Evolutionary conservation across 2,113 vertebrate genomes (phyloP).

Genomic region (Polypterus senegalus): DNA sequence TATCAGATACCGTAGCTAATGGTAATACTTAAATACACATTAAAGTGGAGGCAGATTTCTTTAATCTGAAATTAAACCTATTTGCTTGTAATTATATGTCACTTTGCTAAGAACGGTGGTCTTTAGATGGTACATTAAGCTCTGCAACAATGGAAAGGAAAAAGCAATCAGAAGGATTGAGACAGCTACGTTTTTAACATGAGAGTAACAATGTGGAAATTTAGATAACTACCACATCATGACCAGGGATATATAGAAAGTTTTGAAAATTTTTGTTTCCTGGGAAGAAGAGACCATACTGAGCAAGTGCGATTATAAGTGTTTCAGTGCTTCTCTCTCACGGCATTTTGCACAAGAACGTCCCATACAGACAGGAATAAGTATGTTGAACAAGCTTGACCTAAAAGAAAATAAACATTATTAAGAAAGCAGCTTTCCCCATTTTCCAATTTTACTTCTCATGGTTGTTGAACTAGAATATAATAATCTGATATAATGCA

Average conservation of each 20-base stretch:
- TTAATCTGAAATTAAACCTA: no score
- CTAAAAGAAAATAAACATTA: constrained; percentile 36
- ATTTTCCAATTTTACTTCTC: no score
- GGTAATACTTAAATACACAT: no score
- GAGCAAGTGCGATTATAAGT: constrained; percentile 90
- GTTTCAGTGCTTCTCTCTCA: constrained; percentile 78
- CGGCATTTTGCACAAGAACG: constrained; percentile 93
- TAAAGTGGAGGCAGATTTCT: no score
- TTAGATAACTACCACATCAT: constrained; percentile 64
- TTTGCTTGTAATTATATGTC: neutral
- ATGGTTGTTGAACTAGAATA: no score
- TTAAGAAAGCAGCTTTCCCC: neutral
- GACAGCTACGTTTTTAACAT: no score
- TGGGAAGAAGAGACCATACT: constrained; percentile 80
- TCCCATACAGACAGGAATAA: constrained; percentile 92
- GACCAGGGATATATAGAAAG: constrained; percentile 84
- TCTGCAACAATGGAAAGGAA: no score
- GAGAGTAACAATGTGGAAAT: neutral
- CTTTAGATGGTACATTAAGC: no score
- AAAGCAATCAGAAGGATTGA: no score
- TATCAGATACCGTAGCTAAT: no score
- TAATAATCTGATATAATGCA: no score
- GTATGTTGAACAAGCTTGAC: constrained; percentile 97
- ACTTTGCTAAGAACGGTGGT: no score
- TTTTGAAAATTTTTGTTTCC: constrained; percentile 98